Evolutionary conservation across 2,888 invertebrate genomes (phyloP).

Genomic region (Sinotaia quadrata): DNA sequence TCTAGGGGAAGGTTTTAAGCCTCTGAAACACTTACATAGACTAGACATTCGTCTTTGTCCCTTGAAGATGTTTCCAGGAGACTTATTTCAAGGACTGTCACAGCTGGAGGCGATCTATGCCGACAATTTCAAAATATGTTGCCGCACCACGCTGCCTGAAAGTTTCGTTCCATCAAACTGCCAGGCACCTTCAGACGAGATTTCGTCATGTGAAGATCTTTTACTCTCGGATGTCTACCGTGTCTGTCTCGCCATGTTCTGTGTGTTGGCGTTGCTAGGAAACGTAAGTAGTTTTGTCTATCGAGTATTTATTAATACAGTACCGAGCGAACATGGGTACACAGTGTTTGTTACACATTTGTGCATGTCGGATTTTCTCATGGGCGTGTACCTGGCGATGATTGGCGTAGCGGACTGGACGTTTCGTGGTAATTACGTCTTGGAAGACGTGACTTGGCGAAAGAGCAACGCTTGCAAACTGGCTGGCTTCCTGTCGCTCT

Average conservation of each 20-base stretch:
- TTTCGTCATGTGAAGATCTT: slow-evolving; percentile 24
- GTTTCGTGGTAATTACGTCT: slow-evolving; percentile 48
- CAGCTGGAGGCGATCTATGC: background rate
- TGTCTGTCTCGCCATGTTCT: slow-evolving; percentile 9
- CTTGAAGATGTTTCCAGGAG: background rate
- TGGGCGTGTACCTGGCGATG: too few relatives aligned
- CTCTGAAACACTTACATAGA: background rate
- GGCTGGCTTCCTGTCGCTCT: slow-evolving; percentile 47
- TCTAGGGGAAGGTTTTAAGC: slow-evolving; percentile 1
- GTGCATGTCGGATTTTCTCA: too few relatives aligned
- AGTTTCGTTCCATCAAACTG: slow-evolving; percentile 5
- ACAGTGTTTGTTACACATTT: slow-evolving; percentile 30
- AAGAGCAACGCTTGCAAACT: slow-evolving; percentile 42
- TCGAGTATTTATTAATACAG: slow-evolving; percentile 4
- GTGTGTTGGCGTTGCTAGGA: slow-evolving; percentile 8
- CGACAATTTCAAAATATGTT: slow-evolving; percentile 24
- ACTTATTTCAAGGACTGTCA: background rate
- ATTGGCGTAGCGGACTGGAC: too few relatives aligned
- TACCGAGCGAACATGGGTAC: slow-evolving; percentile 6
- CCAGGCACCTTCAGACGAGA: slow-evolving; percentile 21
- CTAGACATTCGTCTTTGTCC: slow-evolving; percentile 5
- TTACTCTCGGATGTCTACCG: slow-evolving; percentile 4
- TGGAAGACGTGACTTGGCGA: slow-evolving; percentile 48
- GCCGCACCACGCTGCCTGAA: slow-evolving; percentile 9
- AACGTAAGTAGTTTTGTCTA: slow-evolving; percentile 18